Evolutionary conservation across 2,888 invertebrate genomes (phyloP), one percentile per base, ranked within the genome.

Genomic region (Leucozona laternaria): DNA sequence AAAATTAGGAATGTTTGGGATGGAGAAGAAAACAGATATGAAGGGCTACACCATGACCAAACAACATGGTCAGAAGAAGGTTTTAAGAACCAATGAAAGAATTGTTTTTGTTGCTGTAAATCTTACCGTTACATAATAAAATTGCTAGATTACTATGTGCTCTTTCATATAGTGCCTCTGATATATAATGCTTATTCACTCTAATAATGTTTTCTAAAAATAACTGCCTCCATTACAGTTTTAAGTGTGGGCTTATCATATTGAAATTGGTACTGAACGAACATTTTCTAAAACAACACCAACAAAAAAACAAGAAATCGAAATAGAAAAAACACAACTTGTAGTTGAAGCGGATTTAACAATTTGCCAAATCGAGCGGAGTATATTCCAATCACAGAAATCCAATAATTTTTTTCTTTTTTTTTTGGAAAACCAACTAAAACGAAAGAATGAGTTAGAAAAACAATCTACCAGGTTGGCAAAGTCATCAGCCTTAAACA

Each of bases 401-500:
- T 71, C 66, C n/a, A n/a, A n/a, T n/a, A n/a, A 77, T 73, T 45
- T 58, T 53, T 45, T 53, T 34, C 3, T 15, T 57, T 28, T 11
- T 22, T 25, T 57, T 15, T 0, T 6, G 11, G 34, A 37, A 8
- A 45, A 28, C n/a, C 20, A 17, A 43, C 11, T 50, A 50, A n/a
- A 40, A 22, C 20, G 48, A 20, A 22, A 25, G 43, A 48, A 77
- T 43, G 66, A 70, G 37, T 72, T 55, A 34, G 48, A 55, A 81
- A 77, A 81, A 76, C 71, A 76, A 76, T 76, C 50, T 77, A 60
- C 31, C 77, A 86, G 77, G 73, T 81, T 78, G 70, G 82, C 70
- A 78, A 73, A 82, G 82, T 82, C 86, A 82, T 86, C 86, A 86
- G 86, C 82, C 75, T 57, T 43, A 86, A 86, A 86, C 81, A 86